Percentiles rank a stretch among this genome's conserved stretches.
phyloP scores from a whole-genome alignment of 2,113 vertebrate species.

The Mohoua ochrocephala region DNA sequence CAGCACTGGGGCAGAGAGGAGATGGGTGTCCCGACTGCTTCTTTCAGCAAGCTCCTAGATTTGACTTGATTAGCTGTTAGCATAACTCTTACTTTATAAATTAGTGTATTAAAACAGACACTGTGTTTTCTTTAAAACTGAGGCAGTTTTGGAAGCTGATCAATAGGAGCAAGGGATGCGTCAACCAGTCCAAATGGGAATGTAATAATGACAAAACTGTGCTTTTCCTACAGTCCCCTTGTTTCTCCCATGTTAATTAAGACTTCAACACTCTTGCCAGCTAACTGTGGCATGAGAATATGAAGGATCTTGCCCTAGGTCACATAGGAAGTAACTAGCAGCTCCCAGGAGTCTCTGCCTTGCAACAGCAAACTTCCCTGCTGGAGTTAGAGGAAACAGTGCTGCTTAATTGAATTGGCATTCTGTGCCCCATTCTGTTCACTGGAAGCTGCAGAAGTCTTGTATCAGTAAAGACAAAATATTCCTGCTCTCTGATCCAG shows the following conservation, averaged over 20 bases:
- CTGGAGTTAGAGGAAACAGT: neutral
- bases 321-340: neutral
- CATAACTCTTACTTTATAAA: neutral
- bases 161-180: neutral
- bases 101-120: neutral
- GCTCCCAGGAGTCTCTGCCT: neutral
- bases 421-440: neutral
- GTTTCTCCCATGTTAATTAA: slow-evolving; percentile 11
- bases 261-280: neutral
- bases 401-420: slow-evolving; percentile 36
- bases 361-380: neutral
- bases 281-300: neutral
- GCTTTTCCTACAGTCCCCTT: neutral
- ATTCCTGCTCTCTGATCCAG: neutral
- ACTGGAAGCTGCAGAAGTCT: neutral
- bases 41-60: neutral
- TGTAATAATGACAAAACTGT: neutral
- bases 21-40: neutral
- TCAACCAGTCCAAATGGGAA: neutral
- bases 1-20: neutral
- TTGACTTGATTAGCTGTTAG: neutral
- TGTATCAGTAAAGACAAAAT: slow-evolving; percentile 1
- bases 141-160: neutral
- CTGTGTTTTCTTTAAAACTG: neutral
- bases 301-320: neutral